Base-by-base conservation (phyloP, 2,113 vertebrate genomes). In the Eira barbara region DNA sequence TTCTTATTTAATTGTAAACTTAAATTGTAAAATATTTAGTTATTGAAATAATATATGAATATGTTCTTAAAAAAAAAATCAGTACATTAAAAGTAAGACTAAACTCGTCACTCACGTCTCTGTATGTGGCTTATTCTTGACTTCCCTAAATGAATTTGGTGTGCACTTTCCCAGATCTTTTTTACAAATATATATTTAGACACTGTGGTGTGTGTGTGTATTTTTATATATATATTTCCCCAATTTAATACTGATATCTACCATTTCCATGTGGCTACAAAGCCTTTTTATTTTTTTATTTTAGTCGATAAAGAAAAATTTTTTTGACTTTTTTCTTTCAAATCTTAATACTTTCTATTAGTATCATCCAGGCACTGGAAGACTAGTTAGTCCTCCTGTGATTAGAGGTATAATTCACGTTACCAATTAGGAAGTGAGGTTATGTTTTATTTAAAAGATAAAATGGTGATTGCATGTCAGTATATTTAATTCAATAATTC, bases 221-320 rank as follows among this genome's bases (percentile, higher is more conserved):
- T 73, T 7, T 82, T 2, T 87, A 71, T 88, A 2, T 88, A 2
- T 96, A 18, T 61, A 78, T 79, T 34, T 18, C 71, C 71, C 69
- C 39, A 89, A 34, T 90, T 82, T 85, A 89, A 61, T 93, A 59
- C 69, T 91, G 91, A 21, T 84, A 90, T 36, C 92, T 85, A 67
- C 4, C 25, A 74, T 94, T 92, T 89, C 52, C 39, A 23, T 92
- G 83, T 90, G 90, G 52, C 25, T 92, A 2, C 8, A 34, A 57
- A 93, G n/a, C 4, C 11, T 91, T 87, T 91, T 36, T 59, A 94
- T n/a, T n/a, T n/a, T 86, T 95, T 91, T 87, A 79, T 83, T 96
- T 95, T 36, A 52, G 55, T 95, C 36, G 79, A 20, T 61, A 74
- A 89, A 96, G 27, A 1, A 69, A 55, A 93, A 61, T 76, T 83